Base-by-base conservation (phyloP, 2,888 invertebrate species). In the Volucella inflata region DNA sequence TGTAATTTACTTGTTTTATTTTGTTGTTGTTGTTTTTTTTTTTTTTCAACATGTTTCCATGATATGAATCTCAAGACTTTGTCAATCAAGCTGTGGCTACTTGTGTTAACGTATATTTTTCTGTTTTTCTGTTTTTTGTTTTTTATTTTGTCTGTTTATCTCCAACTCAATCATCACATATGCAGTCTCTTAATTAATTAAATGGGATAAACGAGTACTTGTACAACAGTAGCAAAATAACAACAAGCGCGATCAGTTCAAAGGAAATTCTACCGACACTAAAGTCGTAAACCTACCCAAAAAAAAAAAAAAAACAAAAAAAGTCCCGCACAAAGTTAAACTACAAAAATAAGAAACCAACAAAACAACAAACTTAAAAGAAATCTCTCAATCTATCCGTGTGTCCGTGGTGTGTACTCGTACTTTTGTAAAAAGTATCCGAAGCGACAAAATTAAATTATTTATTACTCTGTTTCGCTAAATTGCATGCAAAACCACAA, bases 141-240 rank as follows among this genome's bases (percentile, higher is more conserved):
- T 10, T 42, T 46, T 44, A 46, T 65, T 71, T 55, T 38, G 9
- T 42, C 44, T 55, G 42, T 53, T 79, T 79, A 84, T 84, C 79
- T 80, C 6, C 53, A 75, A 80, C 79, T 84, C 65, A 84, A 80
- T 79, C 84, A 80, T 80, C 85, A 77, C 30, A 30, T 30, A 30
- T 76, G 76, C 62, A 77, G 80, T 72, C 85, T 85, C 85, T 85
- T 85, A 85, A 85, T 85, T 85, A 85, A 85, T 85, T 85, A 85
- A 85, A 85, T 77, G 81, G 81, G 85, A 79, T 84, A 84, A 84
- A 84, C 67, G 71, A 68, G 65, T 75, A 80, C 30, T 30, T 6
- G 30, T 30, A 6, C 65, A 76, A 81, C 81, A 85, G 60, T 67
- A 79, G 74, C 60, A 67, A 70, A 75, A 76, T 59, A 65, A 67